Evolutionary conservation across 2,113 vertebrate genomes (phyloP).

Genomic region (Ovis canadensis): DNA sequence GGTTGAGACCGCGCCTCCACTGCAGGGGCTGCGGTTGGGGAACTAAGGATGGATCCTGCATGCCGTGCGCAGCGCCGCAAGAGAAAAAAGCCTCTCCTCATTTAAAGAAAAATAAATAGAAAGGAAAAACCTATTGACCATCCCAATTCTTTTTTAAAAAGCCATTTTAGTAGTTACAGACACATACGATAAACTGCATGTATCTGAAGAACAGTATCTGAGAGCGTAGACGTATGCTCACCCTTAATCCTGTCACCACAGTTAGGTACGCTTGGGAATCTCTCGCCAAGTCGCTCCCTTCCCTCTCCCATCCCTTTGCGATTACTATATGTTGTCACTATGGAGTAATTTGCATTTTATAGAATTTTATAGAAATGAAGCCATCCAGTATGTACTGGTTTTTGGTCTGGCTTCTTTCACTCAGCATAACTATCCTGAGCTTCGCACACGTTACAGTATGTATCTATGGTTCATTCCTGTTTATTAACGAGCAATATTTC

Average conservation of each 20-base stretch:
- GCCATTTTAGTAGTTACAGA: background rate
- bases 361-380: background rate
- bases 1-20: accelerated
- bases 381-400: accelerated
- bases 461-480: background rate
- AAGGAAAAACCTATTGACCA: background rate
- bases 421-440: background rate
- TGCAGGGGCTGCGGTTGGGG: background rate
- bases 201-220: background rate
- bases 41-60: background rate
- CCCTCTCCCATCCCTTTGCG: too few relatives aligned
- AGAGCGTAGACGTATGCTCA: background rate
- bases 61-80: accelerated
- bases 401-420: background rate
- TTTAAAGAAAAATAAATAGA: background rate
- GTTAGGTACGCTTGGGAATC: background rate
- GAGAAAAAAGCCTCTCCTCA: background rate
- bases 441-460: background rate
- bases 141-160: background rate
- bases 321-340: background rate
- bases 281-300: background rate
- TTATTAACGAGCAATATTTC: background rate
- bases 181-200: background rate
- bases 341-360: background rate
- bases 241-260: background rate